These are phyloP conservation scores for Iselma pallidipennis DNA, from an alignment of 2,888 invertebrate species.

Conservation along the genomic window DNA sequence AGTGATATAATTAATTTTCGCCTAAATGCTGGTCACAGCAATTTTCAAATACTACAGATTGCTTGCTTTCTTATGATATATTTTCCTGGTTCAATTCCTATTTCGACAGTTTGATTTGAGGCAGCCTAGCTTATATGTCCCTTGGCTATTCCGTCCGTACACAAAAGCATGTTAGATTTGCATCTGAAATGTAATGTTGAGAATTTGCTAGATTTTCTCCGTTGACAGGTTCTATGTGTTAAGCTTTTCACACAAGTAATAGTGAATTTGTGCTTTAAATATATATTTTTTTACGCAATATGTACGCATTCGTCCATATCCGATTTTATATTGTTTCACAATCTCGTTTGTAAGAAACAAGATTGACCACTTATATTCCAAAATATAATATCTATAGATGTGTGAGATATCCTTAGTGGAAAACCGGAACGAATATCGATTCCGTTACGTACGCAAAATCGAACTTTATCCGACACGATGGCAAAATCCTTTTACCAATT, in stretches of 20 bases:
- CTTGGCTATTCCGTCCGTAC: not conserved
- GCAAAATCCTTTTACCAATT: not conserved
- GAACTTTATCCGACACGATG: constrained; percentile 9
- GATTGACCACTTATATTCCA: too few relatives aligned
- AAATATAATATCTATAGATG: too few relatives aligned
- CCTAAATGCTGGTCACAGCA: too few relatives aligned
- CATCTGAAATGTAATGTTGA: not conserved
- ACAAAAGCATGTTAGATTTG: not conserved
- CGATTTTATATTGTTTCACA: too few relatives aligned
- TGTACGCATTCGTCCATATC: too few relatives aligned
- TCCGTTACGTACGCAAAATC: constrained; percentile 23
- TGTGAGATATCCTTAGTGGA: too few relatives aligned
- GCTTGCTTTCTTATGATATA: not conserved
- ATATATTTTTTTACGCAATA: too few relatives aligned
- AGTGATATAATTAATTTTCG: too few relatives aligned
- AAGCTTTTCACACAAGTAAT: not conserved
- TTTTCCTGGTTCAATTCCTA: not conserved
- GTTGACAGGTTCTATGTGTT: not conserved
- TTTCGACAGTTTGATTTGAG: not conserved
- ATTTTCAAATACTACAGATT: not conserved
- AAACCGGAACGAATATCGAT: constrained; percentile 23
- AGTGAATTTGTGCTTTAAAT: too few relatives aligned
- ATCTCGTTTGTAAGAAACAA: too few relatives aligned
- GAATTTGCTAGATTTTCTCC: too few relatives aligned
- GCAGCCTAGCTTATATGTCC: not conserved